A percentile compares a stretch with the other conserved stretches of the same genome.
Conservation (phyloP, 2,113 vertebrate genomes). For the Vulpes lagopus region DNA sequence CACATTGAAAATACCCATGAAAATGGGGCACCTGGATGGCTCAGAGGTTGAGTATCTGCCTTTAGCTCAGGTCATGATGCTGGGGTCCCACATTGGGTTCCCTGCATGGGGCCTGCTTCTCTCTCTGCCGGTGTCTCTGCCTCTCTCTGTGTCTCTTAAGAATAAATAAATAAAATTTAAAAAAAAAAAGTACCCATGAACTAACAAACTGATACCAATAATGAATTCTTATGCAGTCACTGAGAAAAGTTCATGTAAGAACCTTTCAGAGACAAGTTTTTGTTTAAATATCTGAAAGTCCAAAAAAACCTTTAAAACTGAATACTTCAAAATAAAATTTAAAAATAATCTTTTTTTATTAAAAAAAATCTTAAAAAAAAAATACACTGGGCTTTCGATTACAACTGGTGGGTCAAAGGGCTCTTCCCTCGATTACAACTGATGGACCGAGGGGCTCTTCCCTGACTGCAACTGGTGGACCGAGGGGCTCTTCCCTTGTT, state of each 20-base stretch:
- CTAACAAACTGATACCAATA: not conserved
- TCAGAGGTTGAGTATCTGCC: too few species aligned
- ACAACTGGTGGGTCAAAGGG: not conserved
- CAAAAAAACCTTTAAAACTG: not conserved
- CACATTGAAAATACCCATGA: not conserved
- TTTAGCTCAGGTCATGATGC: too few species aligned
- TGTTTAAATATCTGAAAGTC: not conserved
- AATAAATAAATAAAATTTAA: too few species aligned
- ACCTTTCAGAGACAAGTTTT: not conserved
- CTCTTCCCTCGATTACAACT: not conserved
- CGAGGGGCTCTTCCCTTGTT: not conserved
- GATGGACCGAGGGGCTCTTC: too few species aligned
- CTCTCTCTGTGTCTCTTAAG: too few species aligned
- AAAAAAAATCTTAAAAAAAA: not conserved
- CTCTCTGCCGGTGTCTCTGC: too few species aligned
- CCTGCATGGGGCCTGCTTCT: too few species aligned
- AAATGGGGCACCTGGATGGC: not conserved
- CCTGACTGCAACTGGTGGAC: too few species aligned
- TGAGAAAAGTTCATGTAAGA: not conserved
- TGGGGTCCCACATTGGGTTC: too few species aligned
- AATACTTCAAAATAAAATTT: not conserved
- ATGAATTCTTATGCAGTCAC: not conserved
- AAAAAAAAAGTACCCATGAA: not conserved
- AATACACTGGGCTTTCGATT: not conserved
- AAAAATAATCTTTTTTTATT: not conserved